Conservation (phyloP, 2,888 invertebrate species). For the Drosophila pseudotalamancana region DNA sequence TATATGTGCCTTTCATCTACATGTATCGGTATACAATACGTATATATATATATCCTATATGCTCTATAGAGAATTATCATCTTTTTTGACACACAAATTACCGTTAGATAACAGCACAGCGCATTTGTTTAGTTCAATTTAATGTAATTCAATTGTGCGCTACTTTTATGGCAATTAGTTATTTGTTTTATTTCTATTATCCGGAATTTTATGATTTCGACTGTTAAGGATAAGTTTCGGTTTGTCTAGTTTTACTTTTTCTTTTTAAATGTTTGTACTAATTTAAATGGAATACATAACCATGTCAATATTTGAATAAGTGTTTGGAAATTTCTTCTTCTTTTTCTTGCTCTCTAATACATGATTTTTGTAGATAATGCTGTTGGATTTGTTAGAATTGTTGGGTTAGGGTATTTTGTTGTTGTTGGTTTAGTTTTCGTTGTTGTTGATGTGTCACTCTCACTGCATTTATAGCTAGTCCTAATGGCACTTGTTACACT, state of each 20-base stretch:
- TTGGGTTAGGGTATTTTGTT: slow-evolving; percentile 9
- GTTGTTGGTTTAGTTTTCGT: slow-evolving; percentile 21
- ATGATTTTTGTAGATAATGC: slow-evolving; percentile 9
- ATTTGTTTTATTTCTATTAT: background rate
- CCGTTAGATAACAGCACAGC: slow-evolving; percentile 44
- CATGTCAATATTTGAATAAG: slow-evolving; percentile 35
- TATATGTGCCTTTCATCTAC: slow-evolving; percentile 48
- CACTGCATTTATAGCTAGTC: slow-evolving; percentile 66
- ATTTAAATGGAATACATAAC: slow-evolving; percentile 70
- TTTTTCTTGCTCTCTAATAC: slow-evolving; percentile 27
- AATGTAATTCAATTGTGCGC: slow-evolving; percentile 45
- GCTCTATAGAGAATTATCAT: slow-evolving; percentile 25
- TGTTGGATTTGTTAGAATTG: slow-evolving; percentile 17
- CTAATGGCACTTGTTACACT: slow-evolving; percentile 78
- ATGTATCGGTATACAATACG: slow-evolving; percentile 27
- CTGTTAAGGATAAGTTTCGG: slow-evolving; percentile 6
- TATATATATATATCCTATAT: slow-evolving; percentile 26
- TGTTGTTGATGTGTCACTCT: slow-evolving; percentile 49
- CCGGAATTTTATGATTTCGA: slow-evolving; percentile 15
- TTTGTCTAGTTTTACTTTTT: slow-evolving; percentile 2
- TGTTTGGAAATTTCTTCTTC: slow-evolving; percentile 18
- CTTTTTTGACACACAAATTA: slow-evolving; percentile 64
- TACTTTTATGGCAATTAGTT: slow-evolving; percentile 51
- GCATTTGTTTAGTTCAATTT: slow-evolving; percentile 20
- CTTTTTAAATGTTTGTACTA: slow-evolving; percentile 68